Conservation (phyloP, 2,888 invertebrate genomes). For the Apeira syringaria region DNA sequence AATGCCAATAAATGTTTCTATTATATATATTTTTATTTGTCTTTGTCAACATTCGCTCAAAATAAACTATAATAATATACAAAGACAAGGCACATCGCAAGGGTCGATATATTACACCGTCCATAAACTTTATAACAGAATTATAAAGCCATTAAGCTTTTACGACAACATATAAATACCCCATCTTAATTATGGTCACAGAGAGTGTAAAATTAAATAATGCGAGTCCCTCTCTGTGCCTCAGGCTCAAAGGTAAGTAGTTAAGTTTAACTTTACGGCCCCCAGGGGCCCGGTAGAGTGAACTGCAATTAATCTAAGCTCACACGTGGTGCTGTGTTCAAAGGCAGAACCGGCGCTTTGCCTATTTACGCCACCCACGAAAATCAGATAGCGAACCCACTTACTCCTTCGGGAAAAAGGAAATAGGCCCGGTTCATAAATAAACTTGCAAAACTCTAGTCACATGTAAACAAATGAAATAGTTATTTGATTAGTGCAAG, state of each 20-base stretch:
- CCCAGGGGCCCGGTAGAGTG: constrained; percentile 14
- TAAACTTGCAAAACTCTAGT: no score
- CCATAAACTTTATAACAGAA: constrained; percentile 23
- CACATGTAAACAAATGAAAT: no score
- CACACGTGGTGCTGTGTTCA: constrained; percentile 4
- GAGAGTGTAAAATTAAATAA: constrained; percentile 25
- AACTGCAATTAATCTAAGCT: constrained; percentile 22
- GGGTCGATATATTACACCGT: constrained; percentile 14
- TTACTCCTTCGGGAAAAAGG: no score
- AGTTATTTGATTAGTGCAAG: no score
- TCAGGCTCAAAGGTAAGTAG: constrained; percentile 12
- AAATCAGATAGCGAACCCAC: no score
- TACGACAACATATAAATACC: constrained; percentile 21
- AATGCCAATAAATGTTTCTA: no score
- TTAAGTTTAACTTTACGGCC: constrained; percentile 23
- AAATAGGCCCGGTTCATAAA: no score
- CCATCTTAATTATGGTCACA: constrained; percentile 26
- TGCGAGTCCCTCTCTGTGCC: constrained; percentile 8
- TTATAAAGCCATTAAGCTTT: constrained; percentile 22
- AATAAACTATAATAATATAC: constrained; percentile 9
- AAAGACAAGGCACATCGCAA: constrained; percentile 16
- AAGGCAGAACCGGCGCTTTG: background rate
- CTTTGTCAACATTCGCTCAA: no score
- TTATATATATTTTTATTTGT: no score
- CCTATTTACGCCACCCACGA: no score